These are phyloP conservation scores for Todiramphus chloris DNA, from an alignment of 2,113 vertebrate species.

Conservation along the genomic window DNA sequence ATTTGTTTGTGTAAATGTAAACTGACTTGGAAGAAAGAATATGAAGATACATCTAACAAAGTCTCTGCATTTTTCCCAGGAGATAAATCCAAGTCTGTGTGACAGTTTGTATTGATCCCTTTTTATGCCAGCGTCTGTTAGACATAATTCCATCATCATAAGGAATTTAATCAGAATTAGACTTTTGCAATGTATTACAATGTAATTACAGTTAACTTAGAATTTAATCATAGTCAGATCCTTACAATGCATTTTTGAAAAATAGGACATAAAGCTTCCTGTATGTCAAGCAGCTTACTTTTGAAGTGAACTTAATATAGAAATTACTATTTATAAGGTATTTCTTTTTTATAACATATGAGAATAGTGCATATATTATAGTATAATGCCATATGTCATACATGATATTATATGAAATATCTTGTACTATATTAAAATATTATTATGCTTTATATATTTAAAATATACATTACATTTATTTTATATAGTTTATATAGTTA, in stretches of 20 bases:
- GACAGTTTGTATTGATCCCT: not conserved
- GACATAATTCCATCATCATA: not conserved
- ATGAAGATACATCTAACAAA: not conserved
- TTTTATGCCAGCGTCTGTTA: not conserved
- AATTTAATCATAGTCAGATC: not conserved
- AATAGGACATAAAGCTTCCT: not conserved
- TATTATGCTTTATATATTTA: not conserved
- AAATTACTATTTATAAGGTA: not conserved
- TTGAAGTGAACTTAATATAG: not conserved
- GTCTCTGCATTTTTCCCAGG: not conserved
- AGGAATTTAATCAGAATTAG: not conserved
- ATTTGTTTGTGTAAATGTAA: not conserved
- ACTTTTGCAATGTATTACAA: not conserved
- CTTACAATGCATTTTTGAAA: not conserved
- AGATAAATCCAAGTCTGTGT: not conserved
- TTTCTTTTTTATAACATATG: not conserved
- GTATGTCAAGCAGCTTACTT: not conserved
- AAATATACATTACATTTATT: not conserved
- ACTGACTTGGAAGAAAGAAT: not conserved
- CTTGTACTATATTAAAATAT: not conserved
- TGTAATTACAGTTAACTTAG: not conserved
- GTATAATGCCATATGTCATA: not conserved
- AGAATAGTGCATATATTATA: not conserved
- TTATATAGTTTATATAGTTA: not conserved
- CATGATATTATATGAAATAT: not conserved